A percentile compares a stretch with the other conserved stretches of the same genome.
Conservation (phyloP, 2,888 invertebrate genomes). For the Baccha elongata region DNA sequence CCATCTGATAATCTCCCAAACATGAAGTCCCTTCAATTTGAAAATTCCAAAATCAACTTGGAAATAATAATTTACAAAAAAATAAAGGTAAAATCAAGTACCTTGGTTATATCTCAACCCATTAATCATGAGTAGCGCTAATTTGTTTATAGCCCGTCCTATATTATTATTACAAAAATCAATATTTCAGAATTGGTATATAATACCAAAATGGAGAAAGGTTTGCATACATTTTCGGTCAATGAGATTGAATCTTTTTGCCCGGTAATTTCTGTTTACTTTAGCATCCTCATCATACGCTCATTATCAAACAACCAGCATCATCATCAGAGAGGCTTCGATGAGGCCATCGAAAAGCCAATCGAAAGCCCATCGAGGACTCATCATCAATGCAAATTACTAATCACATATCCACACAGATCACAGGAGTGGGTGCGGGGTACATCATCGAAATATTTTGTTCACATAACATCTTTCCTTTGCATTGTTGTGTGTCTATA, state of each 20-base stretch:
- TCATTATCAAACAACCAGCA: constrained; percentile 42
- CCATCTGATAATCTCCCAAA: too few species aligned
- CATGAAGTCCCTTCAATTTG: too few species aligned
- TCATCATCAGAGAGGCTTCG: constrained; percentile 30
- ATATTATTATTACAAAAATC: constrained; percentile 50
- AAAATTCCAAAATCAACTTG: too few species aligned
- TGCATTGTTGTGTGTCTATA: constrained; percentile 18
- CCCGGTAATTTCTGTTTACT: constrained; percentile 59
- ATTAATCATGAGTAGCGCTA: constrained; percentile 49
- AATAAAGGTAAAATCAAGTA: neutral
- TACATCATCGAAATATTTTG: constrained; percentile 21
- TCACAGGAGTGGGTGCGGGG: neutral
- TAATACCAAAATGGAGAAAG: constrained; percentile 8
- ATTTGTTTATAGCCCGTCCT: constrained; percentile 56
- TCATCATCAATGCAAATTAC: constrained; percentile 70
- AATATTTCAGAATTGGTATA: constrained; percentile 12
- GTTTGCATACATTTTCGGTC: constrained; percentile 4
- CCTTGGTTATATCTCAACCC: neutral
- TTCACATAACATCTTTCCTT: constrained; percentile 24
- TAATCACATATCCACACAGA: constrained; percentile 54
- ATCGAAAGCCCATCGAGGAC: constrained; percentile 46
- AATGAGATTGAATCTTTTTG: constrained; percentile 31
- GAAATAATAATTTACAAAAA: too few species aligned
- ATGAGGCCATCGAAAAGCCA: constrained; percentile 19
- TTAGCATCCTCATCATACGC: constrained; percentile 38